Conservation (phyloP, 2,797 vertebrate genomes). For the Setipinna tenuifilis region DNA sequence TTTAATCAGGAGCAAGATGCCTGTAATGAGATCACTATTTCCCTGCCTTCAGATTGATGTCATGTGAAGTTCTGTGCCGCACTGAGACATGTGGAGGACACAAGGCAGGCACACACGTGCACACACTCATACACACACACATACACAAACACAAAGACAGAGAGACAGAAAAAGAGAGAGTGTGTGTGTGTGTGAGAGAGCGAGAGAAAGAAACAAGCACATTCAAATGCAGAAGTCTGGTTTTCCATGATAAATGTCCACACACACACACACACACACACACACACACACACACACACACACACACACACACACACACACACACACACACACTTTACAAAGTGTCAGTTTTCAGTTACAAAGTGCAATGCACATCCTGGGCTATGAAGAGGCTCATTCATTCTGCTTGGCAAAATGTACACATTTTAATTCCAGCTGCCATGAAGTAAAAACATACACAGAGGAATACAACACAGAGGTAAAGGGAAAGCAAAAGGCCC, state of each 20-base stretch:
- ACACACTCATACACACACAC: slow-evolving; percentile 28
- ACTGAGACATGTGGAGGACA: slow-evolving; percentile 61
- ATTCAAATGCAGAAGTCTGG: slow-evolving; percentile 14
- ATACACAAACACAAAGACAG: slow-evolving; percentile 36
- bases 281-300: slow-evolving; percentile 12
- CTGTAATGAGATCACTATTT: slow-evolving; percentile 83
- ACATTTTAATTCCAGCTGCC: slow-evolving; percentile 75
- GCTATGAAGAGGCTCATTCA: slow-evolving; percentile 80
- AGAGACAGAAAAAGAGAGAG: slow-evolving; percentile 28
- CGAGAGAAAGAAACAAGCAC: not conserved
- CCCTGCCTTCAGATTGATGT: slow-evolving; percentile 77
- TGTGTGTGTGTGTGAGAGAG: too few relatives aligned
- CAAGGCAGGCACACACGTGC: slow-evolving; percentile 51
- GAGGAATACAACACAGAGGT: slow-evolving; percentile 61
- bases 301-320: not conserved
- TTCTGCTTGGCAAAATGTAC: slow-evolving; percentile 72
- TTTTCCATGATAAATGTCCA: slow-evolving; percentile 37
- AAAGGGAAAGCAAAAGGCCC: slow-evolving; percentile 59
- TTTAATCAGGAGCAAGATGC: slow-evolving; percentile 80
- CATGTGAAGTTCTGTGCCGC: slow-evolving; percentile 74
- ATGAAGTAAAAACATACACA: slow-evolving; percentile 76
- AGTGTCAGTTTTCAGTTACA: slow-evolving; percentile 68
- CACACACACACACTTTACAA: slow-evolving; percentile 26
- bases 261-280: slow-evolving; percentile 28
- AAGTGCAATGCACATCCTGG: slow-evolving; percentile 76